Conservation (phyloP, 2,113 vertebrate genomes). For the Rhizomys pruinosus region DNA sequence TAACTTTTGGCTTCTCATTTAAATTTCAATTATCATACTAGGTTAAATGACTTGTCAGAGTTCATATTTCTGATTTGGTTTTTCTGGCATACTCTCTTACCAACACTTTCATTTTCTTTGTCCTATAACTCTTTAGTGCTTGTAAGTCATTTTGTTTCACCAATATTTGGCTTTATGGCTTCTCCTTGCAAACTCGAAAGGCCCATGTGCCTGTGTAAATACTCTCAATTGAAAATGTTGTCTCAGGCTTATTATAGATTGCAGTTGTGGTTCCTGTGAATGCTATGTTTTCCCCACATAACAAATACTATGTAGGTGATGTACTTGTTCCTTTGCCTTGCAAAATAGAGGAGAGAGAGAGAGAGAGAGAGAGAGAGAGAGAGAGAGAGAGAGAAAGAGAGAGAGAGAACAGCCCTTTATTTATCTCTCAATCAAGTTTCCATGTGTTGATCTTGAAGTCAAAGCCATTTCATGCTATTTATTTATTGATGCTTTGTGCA, state of each 20-base stretch:
- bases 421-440: constrained; percentile 61
- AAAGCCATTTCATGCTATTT: constrained; percentile 31
- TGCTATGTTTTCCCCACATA: not conserved
- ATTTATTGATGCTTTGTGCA: too few species aligned
- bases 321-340: not conserved
- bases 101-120: constrained; percentile 68
- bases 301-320: not conserved
- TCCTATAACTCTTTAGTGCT: constrained; percentile 51
- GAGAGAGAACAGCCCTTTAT: not conserved
- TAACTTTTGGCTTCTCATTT: constrained; percentile 38
- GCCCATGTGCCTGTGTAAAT: not conserved
- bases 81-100: constrained; percentile 28
- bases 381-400: too few species aligned
- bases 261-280: not conserved
- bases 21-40: constrained; percentile 60
- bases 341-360: not conserved
- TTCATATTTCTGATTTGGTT: constrained; percentile 69
- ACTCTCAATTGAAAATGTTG: constrained; percentile 25
- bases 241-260: constrained; percentile 25
- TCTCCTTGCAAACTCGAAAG: constrained; percentile 64
- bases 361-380: too few species aligned
- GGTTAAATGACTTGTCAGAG: constrained; percentile 40
- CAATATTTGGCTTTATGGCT: constrained; percentile 55
- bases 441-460: constrained; percentile 13
- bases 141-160: constrained; percentile 62